A percentile compares a stretch with the other conserved stretches of the same genome.
Conservation (phyloP, 2,888 invertebrate species). For the Itoplectis maculator region DNA sequence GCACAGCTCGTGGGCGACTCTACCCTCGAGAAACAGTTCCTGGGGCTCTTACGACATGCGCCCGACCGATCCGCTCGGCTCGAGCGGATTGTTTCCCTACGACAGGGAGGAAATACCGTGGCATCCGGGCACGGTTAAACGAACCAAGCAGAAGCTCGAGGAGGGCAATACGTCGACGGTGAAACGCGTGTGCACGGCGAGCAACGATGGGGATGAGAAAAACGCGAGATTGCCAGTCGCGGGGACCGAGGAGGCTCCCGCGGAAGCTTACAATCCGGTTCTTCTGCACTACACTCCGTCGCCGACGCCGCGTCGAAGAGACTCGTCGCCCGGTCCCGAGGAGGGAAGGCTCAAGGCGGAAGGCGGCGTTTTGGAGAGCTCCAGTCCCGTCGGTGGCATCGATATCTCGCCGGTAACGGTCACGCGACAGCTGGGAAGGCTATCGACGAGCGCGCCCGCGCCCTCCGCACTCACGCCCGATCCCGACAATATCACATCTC, state of each 20-base stretch:
- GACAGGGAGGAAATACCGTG: conserved; percentile 88
- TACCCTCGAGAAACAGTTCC: conserved; percentile 89
- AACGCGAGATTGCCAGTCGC: conserved; percentile 74
- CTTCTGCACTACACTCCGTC: conserved; percentile 82
- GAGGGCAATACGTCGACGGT: conserved; percentile 85
- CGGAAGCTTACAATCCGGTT: conserved; percentile 81
- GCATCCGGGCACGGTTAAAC: conserved; percentile 89
- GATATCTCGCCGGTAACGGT: conserved; percentile 67
- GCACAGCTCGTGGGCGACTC: conserved; percentile 92
- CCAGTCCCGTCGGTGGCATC: conserved; percentile 59
- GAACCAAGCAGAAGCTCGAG: conserved; percentile 90
- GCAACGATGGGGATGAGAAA: conserved; percentile 75
- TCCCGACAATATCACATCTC: conserved; percentile 77
- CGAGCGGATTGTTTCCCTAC: conserved; percentile 86
- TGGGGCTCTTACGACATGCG: conserved; percentile 90
- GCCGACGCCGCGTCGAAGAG: conserved; percentile 79
- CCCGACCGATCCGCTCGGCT: conserved; percentile 81
- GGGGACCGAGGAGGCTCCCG: conserved; percentile 75
- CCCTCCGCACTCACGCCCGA: conserved; percentile 84
- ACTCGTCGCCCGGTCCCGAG: conserved; percentile 70
- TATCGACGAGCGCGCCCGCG: conserved; percentile 82
- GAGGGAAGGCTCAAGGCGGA: conserved; percentile 46
- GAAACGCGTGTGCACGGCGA: conserved; percentile 81
- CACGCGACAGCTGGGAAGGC: conserved; percentile 80
- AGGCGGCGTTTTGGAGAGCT: conserved; percentile 24